Conservation (phyloP, 2,888 invertebrate genomes). For the Acleris sparsana region DNA sequence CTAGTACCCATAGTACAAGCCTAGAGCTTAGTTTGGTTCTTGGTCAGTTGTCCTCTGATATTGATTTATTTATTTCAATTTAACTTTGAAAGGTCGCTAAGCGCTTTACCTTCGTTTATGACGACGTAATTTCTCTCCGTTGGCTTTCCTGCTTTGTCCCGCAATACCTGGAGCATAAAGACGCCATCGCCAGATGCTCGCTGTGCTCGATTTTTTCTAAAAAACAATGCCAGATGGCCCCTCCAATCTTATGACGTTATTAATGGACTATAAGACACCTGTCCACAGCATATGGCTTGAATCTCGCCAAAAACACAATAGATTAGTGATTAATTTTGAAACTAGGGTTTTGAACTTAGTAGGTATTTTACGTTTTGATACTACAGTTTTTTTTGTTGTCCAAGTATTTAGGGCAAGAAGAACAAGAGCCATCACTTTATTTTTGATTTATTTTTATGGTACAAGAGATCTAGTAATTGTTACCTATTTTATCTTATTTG, state of each 20-base stretch:
- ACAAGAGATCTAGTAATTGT: neutral
- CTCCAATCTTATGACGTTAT: constrained; percentile 53
- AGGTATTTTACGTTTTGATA: too few relatives aligned
- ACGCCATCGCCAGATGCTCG: constrained; percentile 38
- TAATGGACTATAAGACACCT: constrained; percentile 53
- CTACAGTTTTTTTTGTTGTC: too few relatives aligned
- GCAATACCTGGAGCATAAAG: constrained; percentile 28
- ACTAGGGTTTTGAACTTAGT: neutral
- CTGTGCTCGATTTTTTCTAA: constrained; percentile 44
- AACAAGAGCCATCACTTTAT: too few relatives aligned
- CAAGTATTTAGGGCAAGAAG: too few relatives aligned
- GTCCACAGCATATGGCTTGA: constrained; percentile 42
- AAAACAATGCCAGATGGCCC: constrained; percentile 49
- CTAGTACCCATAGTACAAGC: too few relatives aligned
- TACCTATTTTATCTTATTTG: neutral
- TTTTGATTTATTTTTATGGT: too few relatives aligned
- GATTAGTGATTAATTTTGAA: neutral
- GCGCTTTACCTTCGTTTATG: neutral
- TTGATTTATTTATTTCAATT: too few relatives aligned
- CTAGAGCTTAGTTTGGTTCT: too few relatives aligned
- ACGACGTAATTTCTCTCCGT: constrained; percentile 6
- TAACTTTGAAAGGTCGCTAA: too few relatives aligned
- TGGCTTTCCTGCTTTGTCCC: constrained; percentile 5
- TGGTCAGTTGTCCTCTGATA: too few relatives aligned
- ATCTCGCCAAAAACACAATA: constrained; percentile 3